These are phyloP conservation scores for Cardiocondyla obscurior DNA, from an alignment of 1,140 invertebrate genomes.

Conservation along the genomic window DNA sequence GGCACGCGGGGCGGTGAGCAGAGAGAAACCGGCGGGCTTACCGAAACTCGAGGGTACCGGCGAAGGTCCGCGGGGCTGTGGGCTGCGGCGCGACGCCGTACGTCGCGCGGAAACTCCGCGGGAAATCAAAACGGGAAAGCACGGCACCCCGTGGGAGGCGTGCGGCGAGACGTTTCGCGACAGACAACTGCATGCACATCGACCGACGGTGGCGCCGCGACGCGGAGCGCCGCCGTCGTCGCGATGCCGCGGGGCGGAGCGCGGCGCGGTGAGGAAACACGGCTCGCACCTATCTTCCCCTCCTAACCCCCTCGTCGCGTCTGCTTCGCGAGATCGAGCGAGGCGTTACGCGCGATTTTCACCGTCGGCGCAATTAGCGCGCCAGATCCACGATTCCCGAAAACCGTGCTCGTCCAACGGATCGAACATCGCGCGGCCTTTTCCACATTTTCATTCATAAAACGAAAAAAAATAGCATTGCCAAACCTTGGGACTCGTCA, in stretches of 20 bases:
- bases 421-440: neutral
- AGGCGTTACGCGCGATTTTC: neutral
- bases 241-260: neutral
- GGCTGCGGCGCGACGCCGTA: conserved; percentile 5
- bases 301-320: neutral
- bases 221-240: conserved; percentile 6
- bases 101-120: conserved; percentile 45
- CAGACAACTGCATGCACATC: conserved; percentile 74
- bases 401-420: neutral
- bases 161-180: conserved; percentile 67
- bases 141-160: conserved; percentile 15
- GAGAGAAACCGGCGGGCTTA: conserved; percentile 68
- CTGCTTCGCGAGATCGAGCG: neutral
- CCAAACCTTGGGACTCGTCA: neutral
- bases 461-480: neutral
- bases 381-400: too few relatives aligned
- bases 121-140: conserved; percentile 34
- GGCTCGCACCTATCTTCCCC: neutral
- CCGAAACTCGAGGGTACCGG: conserved; percentile 47
- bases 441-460: conserved; percentile 4
- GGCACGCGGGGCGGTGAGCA: conserved; percentile 57
- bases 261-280: neutral
- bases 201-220: conserved; percentile 63
- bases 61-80: neutral
- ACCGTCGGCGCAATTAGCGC: neutral